A percentile compares a stretch with the other conserved stretches of the same genome.
Conservation (phyloP, 2,888 invertebrate species). For the Plagiodera versicolora region DNA sequence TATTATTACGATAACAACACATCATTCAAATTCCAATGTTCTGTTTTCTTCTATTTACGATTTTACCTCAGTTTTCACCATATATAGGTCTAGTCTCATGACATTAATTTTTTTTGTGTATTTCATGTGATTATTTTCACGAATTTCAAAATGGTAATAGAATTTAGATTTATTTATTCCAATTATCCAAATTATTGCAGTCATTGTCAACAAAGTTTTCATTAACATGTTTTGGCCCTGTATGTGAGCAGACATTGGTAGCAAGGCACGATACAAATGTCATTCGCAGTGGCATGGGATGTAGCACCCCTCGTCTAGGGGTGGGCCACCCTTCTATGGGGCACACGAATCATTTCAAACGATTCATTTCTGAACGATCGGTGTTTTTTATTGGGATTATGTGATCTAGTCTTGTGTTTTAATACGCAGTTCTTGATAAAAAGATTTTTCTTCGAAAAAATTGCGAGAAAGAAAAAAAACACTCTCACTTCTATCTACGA, state of each 20-base stretch:
- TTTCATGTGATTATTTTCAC: no score
- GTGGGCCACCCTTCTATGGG: constrained; percentile 14
- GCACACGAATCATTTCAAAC: constrained; percentile 6
- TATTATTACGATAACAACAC: no score
- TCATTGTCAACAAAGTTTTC: background rate
- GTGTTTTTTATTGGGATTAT: background rate
- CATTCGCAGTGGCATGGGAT: constrained; percentile 13
- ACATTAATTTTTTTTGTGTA: no score
- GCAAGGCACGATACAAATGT: constrained; percentile 11
- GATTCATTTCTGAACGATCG: constrained; percentile 9
- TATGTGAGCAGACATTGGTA: background rate
- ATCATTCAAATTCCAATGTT: no score
- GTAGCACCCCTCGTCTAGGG: constrained; percentile 13
- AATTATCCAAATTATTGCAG: background rate
- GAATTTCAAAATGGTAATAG: no score
- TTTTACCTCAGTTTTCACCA: no score
- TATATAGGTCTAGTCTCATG: no score
- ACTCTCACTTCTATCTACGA: no score
- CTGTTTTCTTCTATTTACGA: no score
- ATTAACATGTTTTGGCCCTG: constrained; percentile 1
- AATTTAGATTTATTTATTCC: no score
- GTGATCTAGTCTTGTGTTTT: background rate
- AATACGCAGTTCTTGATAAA: background rate
- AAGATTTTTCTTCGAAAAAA: no score
- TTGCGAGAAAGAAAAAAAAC: no score